Conservation (phyloP, 2,888 invertebrate genomes). For the Ormyrus pomaceus region DNA sequence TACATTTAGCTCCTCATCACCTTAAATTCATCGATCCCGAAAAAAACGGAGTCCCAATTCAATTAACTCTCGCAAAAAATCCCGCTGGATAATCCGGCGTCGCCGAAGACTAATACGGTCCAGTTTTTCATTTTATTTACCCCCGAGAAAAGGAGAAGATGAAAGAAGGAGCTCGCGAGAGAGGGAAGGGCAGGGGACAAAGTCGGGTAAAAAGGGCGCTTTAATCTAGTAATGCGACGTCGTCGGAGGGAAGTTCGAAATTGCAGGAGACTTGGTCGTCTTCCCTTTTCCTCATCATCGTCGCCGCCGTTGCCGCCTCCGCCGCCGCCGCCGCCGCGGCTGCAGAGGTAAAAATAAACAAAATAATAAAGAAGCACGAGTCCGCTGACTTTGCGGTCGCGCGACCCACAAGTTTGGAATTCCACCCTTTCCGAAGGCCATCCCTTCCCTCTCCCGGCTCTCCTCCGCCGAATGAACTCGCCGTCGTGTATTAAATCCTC, state of each 20-base stretch:
- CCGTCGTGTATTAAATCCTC: constrained; percentile 54
- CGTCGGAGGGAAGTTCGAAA: constrained; percentile 58
- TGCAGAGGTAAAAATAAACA: constrained; percentile 60
- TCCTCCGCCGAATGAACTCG: constrained; percentile 56
- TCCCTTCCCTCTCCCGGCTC: constrained; percentile 26
- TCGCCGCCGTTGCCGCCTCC: neutral
- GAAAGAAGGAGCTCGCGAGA: neutral
- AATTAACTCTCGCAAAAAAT: too few relatives aligned
- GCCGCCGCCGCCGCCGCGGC: too few relatives aligned
- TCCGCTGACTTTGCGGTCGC: constrained; percentile 57
- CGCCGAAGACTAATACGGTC: constrained; percentile 9
- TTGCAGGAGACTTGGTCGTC: constrained; percentile 42
- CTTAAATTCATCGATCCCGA: too few relatives aligned
- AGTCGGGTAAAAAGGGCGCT: constrained; percentile 63
- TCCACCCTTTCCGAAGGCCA: constrained; percentile 57
- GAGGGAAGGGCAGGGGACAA: constrained; percentile 2
- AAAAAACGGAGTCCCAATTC: too few relatives aligned
- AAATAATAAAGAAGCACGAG: constrained; percentile 61
- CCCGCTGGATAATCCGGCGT: neutral
- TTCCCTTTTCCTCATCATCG: constrained; percentile 31
- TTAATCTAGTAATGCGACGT: constrained; percentile 67
- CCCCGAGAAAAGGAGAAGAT: neutral
- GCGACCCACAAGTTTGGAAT: constrained; percentile 62
- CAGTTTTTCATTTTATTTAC: constrained; percentile 38
- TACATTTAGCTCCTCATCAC: too few relatives aligned